These are phyloP conservation scores for Tinamus guttatus DNA, from an alignment of 2,113 vertebrate species.

Conservation along the genomic window DNA sequence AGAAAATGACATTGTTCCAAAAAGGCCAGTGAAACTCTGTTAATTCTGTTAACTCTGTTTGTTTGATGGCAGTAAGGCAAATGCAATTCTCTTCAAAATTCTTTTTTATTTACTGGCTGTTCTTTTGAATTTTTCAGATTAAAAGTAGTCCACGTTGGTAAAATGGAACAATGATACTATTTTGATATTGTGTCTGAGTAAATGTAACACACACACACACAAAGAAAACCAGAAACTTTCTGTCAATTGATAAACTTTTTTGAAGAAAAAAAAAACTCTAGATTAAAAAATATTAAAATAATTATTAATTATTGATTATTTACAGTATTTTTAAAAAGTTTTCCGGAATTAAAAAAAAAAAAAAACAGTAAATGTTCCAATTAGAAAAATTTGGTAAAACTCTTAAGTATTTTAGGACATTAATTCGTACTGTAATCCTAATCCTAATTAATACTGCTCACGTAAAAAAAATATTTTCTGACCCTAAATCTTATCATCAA, in stretches of 20 bases:
- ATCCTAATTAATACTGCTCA: neutral
- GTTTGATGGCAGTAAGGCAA: conserved; percentile 26
- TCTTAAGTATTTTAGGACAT: neutral
- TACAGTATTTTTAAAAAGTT: no score
- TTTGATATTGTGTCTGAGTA: neutral
- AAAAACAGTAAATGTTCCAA: no score
- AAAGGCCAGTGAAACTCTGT: neutral
- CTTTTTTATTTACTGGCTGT: neutral
- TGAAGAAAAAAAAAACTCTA: neutral
- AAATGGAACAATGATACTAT: neutral
- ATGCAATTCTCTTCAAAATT: neutral
- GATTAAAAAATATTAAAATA: no score
- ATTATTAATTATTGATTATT: no score
- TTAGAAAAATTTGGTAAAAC: neutral
- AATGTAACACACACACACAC: neutral
- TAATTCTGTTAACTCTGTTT: neutral
- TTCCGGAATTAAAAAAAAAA: no score
- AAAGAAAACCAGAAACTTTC: rapidly evolving
- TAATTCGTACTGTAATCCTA: neutral
- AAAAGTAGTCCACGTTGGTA: neutral
- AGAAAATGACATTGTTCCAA: neutral
- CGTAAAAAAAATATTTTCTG: neutral
- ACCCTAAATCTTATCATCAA: rapidly evolving
- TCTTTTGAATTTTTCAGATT: neutral
- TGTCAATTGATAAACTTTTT: neutral